phyloP scores from a whole-genome alignment of 2,113 vertebrate species.

The Oxyruncus cristatus region DNA sequence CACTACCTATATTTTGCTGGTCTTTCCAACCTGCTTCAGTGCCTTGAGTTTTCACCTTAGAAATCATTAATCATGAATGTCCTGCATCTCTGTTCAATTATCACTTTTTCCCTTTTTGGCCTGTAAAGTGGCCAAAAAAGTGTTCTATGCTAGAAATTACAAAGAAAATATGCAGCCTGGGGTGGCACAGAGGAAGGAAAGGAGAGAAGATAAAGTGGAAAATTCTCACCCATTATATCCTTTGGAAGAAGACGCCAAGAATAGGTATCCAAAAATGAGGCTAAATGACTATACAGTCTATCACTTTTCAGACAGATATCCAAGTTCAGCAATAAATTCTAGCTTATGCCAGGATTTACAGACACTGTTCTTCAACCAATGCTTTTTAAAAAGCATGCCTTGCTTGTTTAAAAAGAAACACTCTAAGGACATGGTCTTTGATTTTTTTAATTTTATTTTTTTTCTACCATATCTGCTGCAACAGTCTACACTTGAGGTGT shows the following conservation, averaged over 20 bases:
- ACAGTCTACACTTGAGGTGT: background rate
- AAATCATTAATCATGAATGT: background rate
- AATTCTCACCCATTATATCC: background rate
- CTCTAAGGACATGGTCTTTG: background rate
- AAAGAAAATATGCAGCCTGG: background rate
- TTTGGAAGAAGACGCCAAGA: background rate
- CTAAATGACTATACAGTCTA: background rate
- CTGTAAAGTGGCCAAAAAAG: background rate
- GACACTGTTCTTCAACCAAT: background rate
- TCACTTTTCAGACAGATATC: background rate
- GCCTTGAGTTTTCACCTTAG: background rate
- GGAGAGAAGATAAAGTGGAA: background rate
- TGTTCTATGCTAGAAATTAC: background rate
- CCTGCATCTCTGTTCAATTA: background rate
- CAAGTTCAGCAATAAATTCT: background rate
- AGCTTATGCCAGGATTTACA: background rate
- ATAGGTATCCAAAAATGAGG: background rate
- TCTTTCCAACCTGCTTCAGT: background rate
- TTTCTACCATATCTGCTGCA: background rate
- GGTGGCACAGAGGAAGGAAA: background rate
- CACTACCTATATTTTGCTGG: background rate
- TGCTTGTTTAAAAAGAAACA: background rate
- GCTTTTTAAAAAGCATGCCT: background rate
- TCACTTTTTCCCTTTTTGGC: background rate
- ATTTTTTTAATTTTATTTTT: background rate